A percentile compares a stretch with the other conserved stretches of the same genome.
Evolutionary conservation across 2,797 vertebrate species (phyloP).

Genomic region (Oceanodroma leucorhoa): DNA sequence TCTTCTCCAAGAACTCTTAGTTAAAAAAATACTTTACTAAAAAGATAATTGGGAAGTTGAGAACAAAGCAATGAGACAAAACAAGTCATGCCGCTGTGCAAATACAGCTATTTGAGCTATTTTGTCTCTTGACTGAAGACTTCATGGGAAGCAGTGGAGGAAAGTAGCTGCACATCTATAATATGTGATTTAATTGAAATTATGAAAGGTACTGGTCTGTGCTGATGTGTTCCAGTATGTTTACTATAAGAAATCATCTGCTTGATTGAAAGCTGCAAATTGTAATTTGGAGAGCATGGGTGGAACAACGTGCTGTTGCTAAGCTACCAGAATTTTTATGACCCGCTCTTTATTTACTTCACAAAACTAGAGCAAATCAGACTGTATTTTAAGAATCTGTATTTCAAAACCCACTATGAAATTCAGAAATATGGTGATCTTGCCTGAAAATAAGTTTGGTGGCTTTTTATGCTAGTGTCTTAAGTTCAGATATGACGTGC

Average conservation of each 20-base stretch:
- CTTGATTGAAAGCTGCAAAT: conserved; percentile 1
- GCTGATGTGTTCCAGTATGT: not conserved
- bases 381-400: not conserved
- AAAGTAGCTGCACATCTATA: not conserved
- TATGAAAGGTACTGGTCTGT: not conserved
- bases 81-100: not conserved
- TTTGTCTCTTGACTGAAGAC: not conserved
- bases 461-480: not conserved
- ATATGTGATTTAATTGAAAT: not conserved
- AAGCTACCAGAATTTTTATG: not conserved
- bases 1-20: not conserved
- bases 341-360: not conserved
- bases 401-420: not conserved
- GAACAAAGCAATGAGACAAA: not conserved
- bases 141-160: not conserved
- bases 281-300: not conserved
- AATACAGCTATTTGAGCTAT: not conserved
- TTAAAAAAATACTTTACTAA: not conserved
- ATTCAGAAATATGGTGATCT: not conserved
- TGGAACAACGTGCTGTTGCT: conserved; percentile 19
- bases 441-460: not conserved
- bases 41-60: not conserved
- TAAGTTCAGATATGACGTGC: rapidly evolving
- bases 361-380: not conserved
- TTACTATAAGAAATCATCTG: not conserved